Evolutionary conservation across 1,140 invertebrate species (phyloP), one percentile per base, ranked within the genome.

Genomic region (Eufriesea mexicana): DNA sequence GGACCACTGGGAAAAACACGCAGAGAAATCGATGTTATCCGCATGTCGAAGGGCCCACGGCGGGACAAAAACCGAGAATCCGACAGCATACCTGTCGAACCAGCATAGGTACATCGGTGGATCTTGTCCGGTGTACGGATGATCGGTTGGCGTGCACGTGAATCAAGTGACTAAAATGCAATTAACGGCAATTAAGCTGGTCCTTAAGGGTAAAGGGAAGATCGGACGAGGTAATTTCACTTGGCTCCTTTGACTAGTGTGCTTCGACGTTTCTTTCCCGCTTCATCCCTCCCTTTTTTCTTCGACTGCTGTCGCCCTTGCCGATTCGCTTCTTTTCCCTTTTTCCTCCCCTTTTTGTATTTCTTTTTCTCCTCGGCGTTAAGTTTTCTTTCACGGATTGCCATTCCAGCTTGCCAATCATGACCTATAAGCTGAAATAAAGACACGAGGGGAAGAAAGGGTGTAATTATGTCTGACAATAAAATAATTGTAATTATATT

Each of bases 141-240:
- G 71, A 79, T 49, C 57, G 49, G 61, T 54, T 42, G 12, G 16
- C 14, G 18, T 66, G 64, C 70, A 79, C 76, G 7, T 18, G 75
- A 57, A 57, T 68, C 78, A 84, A 90, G 89, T 90, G 90, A 87
- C 85, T 91, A 89, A 91, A 91, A 87, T 91, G 87, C 90, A 91
- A 91, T 90, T 91, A 90, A 82, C 70, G 57, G 75, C 86, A 91
- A 91, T 91, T 90, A 91, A 86, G 72, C 42, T 42, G 68, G 82
- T 68, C 82, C 79, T 68, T 87, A 62, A 35, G 28, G 61, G 28
- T 84, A 75, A 79, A 74, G 71, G 45, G 45, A 18, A 23, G 70
- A 68, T 66, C 78, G 62, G 67, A 71, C 61, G 23, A 55, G 68
- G 23, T 28, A 79, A 64, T 78, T 84, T 84, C 57, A 66, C 67